phyloP scores from a whole-genome alignment of 2,888 invertebrate genomes.

The Rhingia campestris region DNA sequence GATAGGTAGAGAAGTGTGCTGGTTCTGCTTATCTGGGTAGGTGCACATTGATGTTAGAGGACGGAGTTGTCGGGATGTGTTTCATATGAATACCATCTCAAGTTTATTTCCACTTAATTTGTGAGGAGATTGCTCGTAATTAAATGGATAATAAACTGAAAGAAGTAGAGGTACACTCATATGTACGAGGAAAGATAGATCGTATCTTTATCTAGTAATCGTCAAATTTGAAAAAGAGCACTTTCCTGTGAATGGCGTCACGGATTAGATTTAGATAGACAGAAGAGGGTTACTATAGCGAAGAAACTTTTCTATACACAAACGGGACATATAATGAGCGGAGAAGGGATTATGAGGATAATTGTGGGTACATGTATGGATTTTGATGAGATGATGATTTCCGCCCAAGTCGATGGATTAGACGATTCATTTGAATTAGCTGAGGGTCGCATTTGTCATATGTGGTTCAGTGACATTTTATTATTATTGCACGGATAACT shows the following conservation, averaged over 20 bases:
- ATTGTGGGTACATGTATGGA: background rate
- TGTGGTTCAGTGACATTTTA: background rate
- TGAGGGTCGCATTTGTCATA: background rate
- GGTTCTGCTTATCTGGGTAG: constrained; percentile 51
- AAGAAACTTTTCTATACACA: constrained; percentile 1
- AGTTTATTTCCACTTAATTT: constrained; percentile 63
- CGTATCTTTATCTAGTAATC: constrained; percentile 18
- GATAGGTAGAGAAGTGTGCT: constrained; percentile 1
- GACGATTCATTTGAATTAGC: constrained; percentile 13
- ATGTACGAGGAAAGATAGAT: background rate
- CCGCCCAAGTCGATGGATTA: background rate
- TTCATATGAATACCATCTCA: constrained; percentile 43
- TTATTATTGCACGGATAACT: background rate
- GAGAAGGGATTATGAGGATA: background rate
- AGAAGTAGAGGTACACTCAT: background rate
- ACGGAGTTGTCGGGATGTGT: constrained; percentile 11
- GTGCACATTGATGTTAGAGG: constrained; percentile 45
- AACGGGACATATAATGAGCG: background rate
- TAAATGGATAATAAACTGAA: constrained; percentile 52
- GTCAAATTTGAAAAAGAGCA: constrained; percentile 7
- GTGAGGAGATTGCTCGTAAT: constrained; percentile 61
- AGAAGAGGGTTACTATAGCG: background rate
- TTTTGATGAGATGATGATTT: constrained; percentile 5
- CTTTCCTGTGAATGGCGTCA: background rate
- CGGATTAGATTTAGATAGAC: background rate